phyloP scores from a whole-genome alignment of 2,797 vertebrate genomes.

The Melanotaenia trifasciata region DNA sequence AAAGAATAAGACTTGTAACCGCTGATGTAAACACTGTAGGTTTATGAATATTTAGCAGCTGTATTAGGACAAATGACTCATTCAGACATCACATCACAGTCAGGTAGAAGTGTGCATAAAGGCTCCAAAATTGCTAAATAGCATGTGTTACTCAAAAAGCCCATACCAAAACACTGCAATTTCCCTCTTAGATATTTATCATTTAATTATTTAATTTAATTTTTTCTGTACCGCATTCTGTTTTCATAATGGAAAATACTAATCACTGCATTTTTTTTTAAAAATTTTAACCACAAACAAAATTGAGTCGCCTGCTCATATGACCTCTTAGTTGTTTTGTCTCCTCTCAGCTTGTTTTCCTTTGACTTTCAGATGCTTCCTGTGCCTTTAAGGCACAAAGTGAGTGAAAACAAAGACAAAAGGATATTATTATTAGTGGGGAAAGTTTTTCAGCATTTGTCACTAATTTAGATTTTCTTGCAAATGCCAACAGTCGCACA shows the following conservation, averaged over 20 bases:
- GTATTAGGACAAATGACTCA: neutral
- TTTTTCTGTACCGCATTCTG: too few species aligned
- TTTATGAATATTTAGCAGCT: too few species aligned
- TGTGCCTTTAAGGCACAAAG: neutral
- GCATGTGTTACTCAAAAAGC: too few species aligned
- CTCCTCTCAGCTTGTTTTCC: neutral
- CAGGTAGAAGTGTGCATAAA: too few species aligned
- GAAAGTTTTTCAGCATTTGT: neutral
- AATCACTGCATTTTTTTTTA: neutral
- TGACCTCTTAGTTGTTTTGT: neutral
- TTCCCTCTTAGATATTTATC: too few species aligned
- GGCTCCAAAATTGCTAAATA: too few species aligned
- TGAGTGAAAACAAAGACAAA: slow-evolving; percentile 7
- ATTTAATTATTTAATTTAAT: too few species aligned
- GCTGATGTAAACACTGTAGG: neutral
- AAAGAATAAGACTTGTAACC: neutral
- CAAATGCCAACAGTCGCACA: neutral
- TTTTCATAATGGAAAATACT: too few species aligned
- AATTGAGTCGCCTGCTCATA: too few species aligned
- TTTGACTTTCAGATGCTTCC: neutral
- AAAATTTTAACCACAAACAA: neutral
- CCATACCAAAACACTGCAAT: too few species aligned
- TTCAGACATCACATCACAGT: too few species aligned
- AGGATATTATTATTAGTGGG: slow-evolving; percentile 18
- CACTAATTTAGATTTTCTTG: neutral